A percentile compares a stretch with the other conserved stretches of the same genome.
Conservation (phyloP, 1,140 invertebrate genomes). For the Pararge aegeria region DNA sequence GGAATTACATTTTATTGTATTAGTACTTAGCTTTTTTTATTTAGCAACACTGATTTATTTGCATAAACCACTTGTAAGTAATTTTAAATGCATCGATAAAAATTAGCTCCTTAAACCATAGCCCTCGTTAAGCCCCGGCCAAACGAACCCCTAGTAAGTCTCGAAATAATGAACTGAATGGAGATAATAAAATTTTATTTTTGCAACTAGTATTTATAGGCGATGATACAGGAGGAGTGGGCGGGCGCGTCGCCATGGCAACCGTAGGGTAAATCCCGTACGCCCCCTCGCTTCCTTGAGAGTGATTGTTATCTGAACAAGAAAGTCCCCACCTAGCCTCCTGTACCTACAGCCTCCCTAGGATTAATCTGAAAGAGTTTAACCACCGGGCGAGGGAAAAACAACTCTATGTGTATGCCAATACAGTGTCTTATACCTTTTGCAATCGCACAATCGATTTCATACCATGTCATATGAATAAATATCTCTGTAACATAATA, state of each 20-base stretch:
- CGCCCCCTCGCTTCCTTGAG: slow-evolving; percentile 64
- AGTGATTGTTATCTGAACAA: slow-evolving; percentile 71
- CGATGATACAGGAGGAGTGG: slow-evolving; percentile 64
- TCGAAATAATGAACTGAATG: slow-evolving; percentile 66
- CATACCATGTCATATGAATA: not conserved
- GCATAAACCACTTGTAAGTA: too few relatives aligned
- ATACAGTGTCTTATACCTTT: slow-evolving; percentile 22
- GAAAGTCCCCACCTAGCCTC: slow-evolving; percentile 64
- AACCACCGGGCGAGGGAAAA: slow-evolving; percentile 32
- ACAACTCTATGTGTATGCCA: slow-evolving; percentile 20
- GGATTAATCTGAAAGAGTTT: slow-evolving; percentile 70
- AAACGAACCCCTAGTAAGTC: slow-evolving; percentile 51
- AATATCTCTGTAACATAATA: not conserved
- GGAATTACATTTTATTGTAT: too few relatives aligned
- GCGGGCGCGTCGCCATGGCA: slow-evolving; percentile 59
- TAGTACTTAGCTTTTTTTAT: too few relatives aligned
- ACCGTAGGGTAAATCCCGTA: slow-evolving; percentile 57
- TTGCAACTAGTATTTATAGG: slow-evolving; percentile 67
- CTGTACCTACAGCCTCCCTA: slow-evolving; percentile 56
- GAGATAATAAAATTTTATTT: slow-evolving; percentile 77
- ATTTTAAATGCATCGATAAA: slow-evolving; percentile 37
- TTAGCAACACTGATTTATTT: too few relatives aligned
- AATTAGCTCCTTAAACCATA: slow-evolving; percentile 42
- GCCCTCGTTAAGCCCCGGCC: slow-evolving; percentile 48
- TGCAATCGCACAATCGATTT: slow-evolving; percentile 24